Evolutionary conservation across 2,797 vertebrate genomes (phyloP), one percentile per base, ranked within the genome.

Genomic region (Epinephelus malabaricus): DNA sequence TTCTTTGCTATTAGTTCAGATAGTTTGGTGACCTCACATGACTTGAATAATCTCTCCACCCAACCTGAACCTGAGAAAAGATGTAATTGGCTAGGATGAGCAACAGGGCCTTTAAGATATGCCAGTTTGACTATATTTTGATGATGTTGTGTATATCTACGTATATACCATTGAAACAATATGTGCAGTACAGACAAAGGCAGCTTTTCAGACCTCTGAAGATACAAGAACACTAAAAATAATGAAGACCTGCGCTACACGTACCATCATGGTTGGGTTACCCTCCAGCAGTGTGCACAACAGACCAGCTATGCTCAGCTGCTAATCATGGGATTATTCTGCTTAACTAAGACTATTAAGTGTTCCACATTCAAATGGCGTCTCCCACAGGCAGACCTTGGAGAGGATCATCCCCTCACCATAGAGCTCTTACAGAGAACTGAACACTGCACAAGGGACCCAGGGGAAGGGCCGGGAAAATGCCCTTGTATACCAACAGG

Each of bases 311-410:
- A 82, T 38, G 62, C 85, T 92, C 89, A 87, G 87, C 90, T 86
- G 74, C 82, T 95, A 92, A 93, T 93, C 90, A 88, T 84, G 66
- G 92, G 93, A 94, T 95, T 95, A 95, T 73, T 91, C 88, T 75
- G 79, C 87, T 88, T 79, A 89, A 87, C 89, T 94, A 95, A 95
- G 84, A 85, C 92, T 94, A 92, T 95, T 93, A 95, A 66, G 84
- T 69, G 86, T 89, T 90, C 88, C 72, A 69, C 86, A 88, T 91
- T 92, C 81, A 89, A 88, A 89, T 89, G 84, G 87, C 79, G 63
- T 90, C 89, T 92, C 88, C 86, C 88, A 75, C 81, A 83, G 91
- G 83, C 83, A 93, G 79, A 82, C 89, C 76, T 89, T 61, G 72
- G 70, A 81, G 87, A 86, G 83, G 88, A 91, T 93, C 89, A 91